Evolutionary conservation across 2,888 invertebrate genomes (phyloP), one percentile per base, ranked within the genome.

Genomic region (Sesamia inferens): DNA sequence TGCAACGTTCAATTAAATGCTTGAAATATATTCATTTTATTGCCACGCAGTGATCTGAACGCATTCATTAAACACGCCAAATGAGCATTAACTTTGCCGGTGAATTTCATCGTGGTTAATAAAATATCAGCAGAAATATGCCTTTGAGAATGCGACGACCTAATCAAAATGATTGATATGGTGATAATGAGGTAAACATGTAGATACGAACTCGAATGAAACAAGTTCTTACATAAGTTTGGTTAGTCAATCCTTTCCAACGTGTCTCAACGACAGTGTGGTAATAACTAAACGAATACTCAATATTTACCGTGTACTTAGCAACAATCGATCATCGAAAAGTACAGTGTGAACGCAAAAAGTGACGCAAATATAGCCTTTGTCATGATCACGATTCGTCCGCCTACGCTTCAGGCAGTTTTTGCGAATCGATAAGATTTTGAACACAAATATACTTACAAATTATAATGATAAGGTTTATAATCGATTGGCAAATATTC

Each of bases 21-120:
- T 86, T 88, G 84, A 86, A 89, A 71, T 87, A 89, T 89, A 88
- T 88, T 85, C 81, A 87, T 89, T 88, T 88, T 89, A 87, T 88
- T 88, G 81, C 85, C 82, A 81, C 76, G 84, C 74, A 70, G 74
- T 81, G 83, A 81, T 84, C 87, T 88, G 82, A 89, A 85, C 85
- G 85, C 79, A 77, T 77, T 85, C 74, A 84, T 76, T 79, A 76
- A 82, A 78, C 91, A 92, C 91, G 90, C 88, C 75, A 92, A 81
- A 83, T 74, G 84, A 75, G 88, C 88, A 85, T 90, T 90, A 84
- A 72, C 57, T 79, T 77, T 73, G 55, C 68, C 57, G 55, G 63
- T 65, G 55, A 61, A 48, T 68, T 71, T 72, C 31, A 64, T 70
- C 22, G 54, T 63, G 22, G 7, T 80, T 64, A 22, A 64, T 68